Evolutionary conservation across 2,888 invertebrate species (phyloP).

Genomic region (Caenorhabditis afra): DNA sequence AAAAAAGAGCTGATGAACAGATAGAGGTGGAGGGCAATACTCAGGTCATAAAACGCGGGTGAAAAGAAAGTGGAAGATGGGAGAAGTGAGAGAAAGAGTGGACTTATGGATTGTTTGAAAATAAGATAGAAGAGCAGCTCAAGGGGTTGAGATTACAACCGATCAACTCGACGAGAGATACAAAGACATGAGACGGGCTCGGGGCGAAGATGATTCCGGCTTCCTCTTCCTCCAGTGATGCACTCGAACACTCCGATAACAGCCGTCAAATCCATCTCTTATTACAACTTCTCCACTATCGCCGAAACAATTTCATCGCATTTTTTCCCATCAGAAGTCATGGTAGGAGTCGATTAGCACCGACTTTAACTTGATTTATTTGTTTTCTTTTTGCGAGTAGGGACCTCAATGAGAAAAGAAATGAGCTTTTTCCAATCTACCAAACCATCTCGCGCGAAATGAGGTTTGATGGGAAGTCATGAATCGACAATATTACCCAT

Average conservation of each 20-base stretch:
- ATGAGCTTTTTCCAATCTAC: background rate
- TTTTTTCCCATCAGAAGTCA: conserved; percentile 26
- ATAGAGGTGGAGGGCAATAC: conserved; percentile 20
- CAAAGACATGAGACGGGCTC: conserved; percentile 33
- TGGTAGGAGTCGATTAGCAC: conserved; percentile 38
- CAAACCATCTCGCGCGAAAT: no score
- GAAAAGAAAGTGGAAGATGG: conserved; percentile 1
- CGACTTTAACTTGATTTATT: conserved; percentile 38
- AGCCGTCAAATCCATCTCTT: conserved; percentile 20
- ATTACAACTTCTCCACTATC: conserved; percentile 37
- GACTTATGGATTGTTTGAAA: conserved; percentile 50
- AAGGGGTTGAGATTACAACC: conserved; percentile 55
- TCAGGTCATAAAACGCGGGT: conserved; percentile 31
- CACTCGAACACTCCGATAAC: conserved; percentile 48
- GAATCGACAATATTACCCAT: background rate
- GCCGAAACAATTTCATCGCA: conserved; percentile 43
- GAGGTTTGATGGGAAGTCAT: no score
- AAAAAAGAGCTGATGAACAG: conserved; percentile 24
- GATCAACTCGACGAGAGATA: conserved; percentile 39
- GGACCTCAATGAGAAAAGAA: background rate
- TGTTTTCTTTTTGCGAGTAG: conserved; percentile 16
- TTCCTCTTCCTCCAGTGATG: conserved; percentile 34
- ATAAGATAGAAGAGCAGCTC: conserved; percentile 41
- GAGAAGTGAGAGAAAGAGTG: conserved; percentile 9
- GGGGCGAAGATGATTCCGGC: conserved; percentile 22